A percentile compares a stretch with the other conserved stretches of the same genome.
phyloP scores from a whole-genome alignment of 92 coral and sea anemone species.

The Isaurus tuberculatus region DNA sequence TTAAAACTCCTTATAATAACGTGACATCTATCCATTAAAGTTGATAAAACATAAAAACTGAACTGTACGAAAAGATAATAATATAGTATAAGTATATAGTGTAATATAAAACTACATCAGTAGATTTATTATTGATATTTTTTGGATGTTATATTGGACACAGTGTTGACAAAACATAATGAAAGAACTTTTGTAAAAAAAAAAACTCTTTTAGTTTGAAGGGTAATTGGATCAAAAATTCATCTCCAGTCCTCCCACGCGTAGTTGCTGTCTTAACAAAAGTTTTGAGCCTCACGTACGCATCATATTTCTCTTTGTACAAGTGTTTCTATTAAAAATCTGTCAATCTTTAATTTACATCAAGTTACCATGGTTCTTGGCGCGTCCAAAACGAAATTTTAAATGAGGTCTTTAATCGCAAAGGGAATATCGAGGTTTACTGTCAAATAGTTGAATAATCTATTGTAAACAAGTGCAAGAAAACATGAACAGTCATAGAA shows the following conservation, averaged over 20 bases:
- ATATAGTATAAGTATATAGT: not conserved
- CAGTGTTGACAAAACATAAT: not conserved
- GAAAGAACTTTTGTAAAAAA: slow-evolving; percentile 7
- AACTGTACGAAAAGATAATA: not conserved
- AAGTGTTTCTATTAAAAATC: too few relatives aligned
- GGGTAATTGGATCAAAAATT: not conserved
- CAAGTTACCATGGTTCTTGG: too few relatives aligned
- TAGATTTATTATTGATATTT: not conserved
- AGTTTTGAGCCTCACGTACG: not conserved
- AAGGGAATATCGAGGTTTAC: too few relatives aligned
- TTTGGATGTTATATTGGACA: not conserved
- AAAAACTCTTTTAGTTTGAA: not conserved
- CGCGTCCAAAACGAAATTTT: too few relatives aligned
- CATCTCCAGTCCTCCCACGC: not conserved
- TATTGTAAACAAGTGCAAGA: too few relatives aligned
- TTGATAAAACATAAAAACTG: not conserved
- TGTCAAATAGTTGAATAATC: too few relatives aligned
- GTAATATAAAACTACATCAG: not conserved
- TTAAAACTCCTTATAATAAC: slow-evolving; percentile 12
- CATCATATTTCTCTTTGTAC: too few relatives aligned
- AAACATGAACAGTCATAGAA: too few relatives aligned
- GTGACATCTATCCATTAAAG: slow-evolving; percentile 14
- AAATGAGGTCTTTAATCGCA: too few relatives aligned
- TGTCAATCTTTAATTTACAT: too few relatives aligned
- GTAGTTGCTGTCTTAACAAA: not conserved